Base-by-base conservation (phyloP, 2,113 vertebrate genomes). In the Todiramphus chloris region DNA sequence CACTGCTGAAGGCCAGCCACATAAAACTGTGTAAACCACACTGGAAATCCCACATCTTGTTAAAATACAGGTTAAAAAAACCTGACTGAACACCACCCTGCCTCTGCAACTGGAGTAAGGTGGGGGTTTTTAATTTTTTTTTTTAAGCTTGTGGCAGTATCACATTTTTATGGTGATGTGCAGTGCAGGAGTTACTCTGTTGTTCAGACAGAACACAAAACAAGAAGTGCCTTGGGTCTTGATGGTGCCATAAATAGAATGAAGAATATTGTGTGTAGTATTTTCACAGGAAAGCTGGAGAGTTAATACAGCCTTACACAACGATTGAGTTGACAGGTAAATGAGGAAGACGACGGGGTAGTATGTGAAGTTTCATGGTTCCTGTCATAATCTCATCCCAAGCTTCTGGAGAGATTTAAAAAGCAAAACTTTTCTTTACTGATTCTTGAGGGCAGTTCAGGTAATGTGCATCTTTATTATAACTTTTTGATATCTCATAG, bases 21-120 rank as follows among this genome's bases (percentile, higher is more conserved):
- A 0, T 55, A n/a, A 46, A 86, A 76, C 55, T 39, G 5, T 2
- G 5, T 41, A 44, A 76, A 76, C 12, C 15, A 14, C 2, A 2
- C 18, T 51, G 63, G 46, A 75, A 90, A 39, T 67, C 8, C 68
- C 28, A 35, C 9, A 7, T 70, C 24, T 75, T 89, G 46, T 48
- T 48, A 62, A 69, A 73, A 37, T 18, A 21, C 9, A 31, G 18
- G 5, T 70, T 3, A 53, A 53, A 74, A 67, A 89, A 44, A 2
- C 6, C 4, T 9, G 30, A 7, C 13, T 13, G 60, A 74, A 39
- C 8, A 19, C 5, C 35, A 21, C 31, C 16, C 13, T 18, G 13
- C 25, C 24, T 21, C 30, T 31, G 30, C 30, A 58, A 17, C 16
- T 17, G 20, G 48, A 50, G 50, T 51, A 51, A 51, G 23, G 12